These are phyloP conservation scores for Lepidocyrtoides sp. DNA, from an alignment of 2,888 invertebrate species.

Conservation along the genomic window DNA sequence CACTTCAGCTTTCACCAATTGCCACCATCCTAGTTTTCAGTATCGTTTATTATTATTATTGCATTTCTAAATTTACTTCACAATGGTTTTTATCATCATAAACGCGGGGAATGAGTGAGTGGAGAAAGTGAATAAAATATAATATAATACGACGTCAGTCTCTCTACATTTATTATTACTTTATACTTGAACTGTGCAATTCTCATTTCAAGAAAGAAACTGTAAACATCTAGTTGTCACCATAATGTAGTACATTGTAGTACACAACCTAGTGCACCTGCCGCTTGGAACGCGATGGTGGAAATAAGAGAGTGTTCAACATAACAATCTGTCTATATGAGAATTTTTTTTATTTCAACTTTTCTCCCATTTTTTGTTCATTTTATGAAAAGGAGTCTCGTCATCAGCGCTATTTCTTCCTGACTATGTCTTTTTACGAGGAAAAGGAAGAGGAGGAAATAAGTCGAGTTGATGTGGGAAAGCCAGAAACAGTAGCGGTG, in stretches of 20 bases:
- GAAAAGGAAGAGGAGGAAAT: constrained; percentile 35
- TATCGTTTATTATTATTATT: constrained; percentile 12
- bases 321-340: background rate
- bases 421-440: constrained; percentile 16
- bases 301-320: background rate
- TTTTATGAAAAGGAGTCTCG: constrained; percentile 38
- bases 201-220: background rate
- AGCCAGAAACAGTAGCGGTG: constrained; percentile 45
- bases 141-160: constrained; percentile 13
- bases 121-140: constrained; percentile 2
- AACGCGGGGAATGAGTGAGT: background rate
- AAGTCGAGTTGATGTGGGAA: constrained; percentile 39
- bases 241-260: background rate
- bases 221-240: background rate
- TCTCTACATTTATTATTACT: constrained; percentile 5
- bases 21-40: background rate
- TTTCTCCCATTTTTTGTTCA: constrained; percentile 37
- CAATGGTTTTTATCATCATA: background rate
- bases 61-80: constrained; percentile 13
- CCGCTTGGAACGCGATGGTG: background rate
- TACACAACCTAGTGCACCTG: constrained; percentile 36
- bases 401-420: constrained; percentile 26
- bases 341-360: constrained; percentile 1
- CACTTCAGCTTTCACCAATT: constrained; percentile 9
- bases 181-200: constrained; percentile 33